A percentile compares a stretch with the other conserved stretches of the same genome.
These are phyloP conservation scores for Eonycteris spelaea DNA, from an alignment of 2,113 vertebrate species.

Conservation along the genomic window DNA sequence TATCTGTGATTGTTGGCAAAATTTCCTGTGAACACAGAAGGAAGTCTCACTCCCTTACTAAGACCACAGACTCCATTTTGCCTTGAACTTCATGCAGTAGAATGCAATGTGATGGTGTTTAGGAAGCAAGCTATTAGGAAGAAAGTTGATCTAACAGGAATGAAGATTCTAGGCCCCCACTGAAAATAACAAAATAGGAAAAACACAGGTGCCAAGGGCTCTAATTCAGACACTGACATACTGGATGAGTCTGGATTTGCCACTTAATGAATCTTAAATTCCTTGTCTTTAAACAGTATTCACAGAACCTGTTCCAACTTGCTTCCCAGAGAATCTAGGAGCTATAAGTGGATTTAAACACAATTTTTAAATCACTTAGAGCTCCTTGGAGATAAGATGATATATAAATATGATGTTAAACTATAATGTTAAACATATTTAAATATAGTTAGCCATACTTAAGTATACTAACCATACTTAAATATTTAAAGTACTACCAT, in stretches of 20 bases:
- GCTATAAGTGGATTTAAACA: conserved; percentile 54
- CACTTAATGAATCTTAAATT: conserved; percentile 60
- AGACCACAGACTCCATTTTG: neutral
- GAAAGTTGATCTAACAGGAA: neutral
- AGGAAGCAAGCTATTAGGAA: neutral
- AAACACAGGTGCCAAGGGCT: neutral
- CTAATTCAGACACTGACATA: neutral
- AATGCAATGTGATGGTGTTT: neutral
- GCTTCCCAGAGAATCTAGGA: conserved; percentile 45
- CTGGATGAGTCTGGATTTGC: conserved; percentile 67
- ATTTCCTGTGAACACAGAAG: neutral
- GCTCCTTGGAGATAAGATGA: conserved; percentile 18
- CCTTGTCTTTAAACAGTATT: conserved; percentile 49
- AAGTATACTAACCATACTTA: neutral
- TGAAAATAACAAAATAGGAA: conserved; percentile 23
- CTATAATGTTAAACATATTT: conserved; percentile 28
- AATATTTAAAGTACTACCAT: conserved; percentile 41
- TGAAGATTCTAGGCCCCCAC: neutral
- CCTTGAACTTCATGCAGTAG: neutral
- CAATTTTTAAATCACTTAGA: conserved; percentile 53
- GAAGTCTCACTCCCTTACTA: neutral
- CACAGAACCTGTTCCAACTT: conserved; percentile 51
- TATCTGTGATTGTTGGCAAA: neutral
- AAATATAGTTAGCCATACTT: conserved; percentile 26
- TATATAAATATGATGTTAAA: conserved; percentile 13